Percentiles rank a stretch among this genome's conserved stretches.
These are phyloP conservation scores for Teleogryllus oceanicus DNA, from an alignment of 2,888 invertebrate genomes.

Conservation along the genomic window DNA sequence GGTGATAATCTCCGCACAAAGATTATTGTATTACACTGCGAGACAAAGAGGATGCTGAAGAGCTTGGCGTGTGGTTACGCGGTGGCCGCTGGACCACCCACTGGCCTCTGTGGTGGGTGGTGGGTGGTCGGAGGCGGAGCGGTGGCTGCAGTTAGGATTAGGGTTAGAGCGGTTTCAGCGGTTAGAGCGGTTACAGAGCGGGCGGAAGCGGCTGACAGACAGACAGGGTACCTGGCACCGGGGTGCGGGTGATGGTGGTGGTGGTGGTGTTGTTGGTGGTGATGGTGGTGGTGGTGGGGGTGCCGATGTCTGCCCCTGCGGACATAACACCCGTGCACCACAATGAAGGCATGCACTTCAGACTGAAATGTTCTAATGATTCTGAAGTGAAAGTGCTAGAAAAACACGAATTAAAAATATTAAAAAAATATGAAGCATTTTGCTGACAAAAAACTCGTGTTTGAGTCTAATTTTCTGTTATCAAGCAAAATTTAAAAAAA, in stretches of 20 bases:
- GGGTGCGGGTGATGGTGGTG: neutral
- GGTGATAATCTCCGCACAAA: too few species aligned
- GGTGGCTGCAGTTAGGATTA: too few species aligned
- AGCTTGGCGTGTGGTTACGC: too few species aligned
- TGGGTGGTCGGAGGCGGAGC: too few species aligned
- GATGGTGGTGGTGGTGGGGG: neutral
- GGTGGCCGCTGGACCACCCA: too few species aligned
- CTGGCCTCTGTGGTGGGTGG: too few species aligned
- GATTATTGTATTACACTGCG: too few species aligned
- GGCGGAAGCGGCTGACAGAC: neutral
- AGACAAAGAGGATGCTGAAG: too few species aligned
- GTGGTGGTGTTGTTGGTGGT: neutral
- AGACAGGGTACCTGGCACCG: neutral
- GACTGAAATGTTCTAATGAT: too few species aligned
- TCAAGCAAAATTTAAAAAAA: too few species aligned
- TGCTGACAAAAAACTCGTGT: neutral
- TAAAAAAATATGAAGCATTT: neutral
- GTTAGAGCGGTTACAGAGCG: neutral
- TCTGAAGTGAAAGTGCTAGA: too few species aligned
- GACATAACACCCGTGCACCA: slow-evolving; percentile 6
- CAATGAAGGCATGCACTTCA: neutral
- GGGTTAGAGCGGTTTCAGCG: neutral
- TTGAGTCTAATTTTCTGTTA: neutral
- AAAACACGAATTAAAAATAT: neutral
- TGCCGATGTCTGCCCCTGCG: slow-evolving; percentile 5